Evolutionary conservation across 2,888 invertebrate species (phyloP).

Genomic region (Microctonus aethiopoides): DNA sequence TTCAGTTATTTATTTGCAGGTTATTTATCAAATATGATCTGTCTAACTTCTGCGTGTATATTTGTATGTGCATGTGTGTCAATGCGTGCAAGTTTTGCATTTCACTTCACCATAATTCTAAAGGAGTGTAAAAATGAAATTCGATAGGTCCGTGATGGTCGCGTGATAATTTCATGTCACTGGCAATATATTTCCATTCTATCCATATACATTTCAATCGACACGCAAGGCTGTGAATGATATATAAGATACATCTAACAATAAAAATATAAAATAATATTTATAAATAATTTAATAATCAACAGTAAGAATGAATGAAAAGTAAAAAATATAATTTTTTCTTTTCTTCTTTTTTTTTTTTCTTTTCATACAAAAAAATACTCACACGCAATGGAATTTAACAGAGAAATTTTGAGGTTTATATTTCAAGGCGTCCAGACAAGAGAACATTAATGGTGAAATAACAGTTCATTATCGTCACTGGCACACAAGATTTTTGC

Average conservation of each 20-base stretch:
- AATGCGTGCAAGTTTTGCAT: slow-evolving; percentile 10
- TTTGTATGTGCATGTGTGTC: slow-evolving; percentile 35
- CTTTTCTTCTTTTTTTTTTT: too few species aligned
- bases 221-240: not conserved
- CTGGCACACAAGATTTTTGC: not conserved
- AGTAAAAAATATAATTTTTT: not conserved
- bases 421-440: not conserved
- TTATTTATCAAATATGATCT: not conserved
- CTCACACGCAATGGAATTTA: not conserved
- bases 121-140: slow-evolving; percentile 36
- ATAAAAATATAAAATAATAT: not conserved
- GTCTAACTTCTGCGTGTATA: slow-evolving; percentile 21
- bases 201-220: slow-evolving; percentile 6
- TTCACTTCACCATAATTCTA: slow-evolving; percentile 27
- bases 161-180: slow-evolving; percentile 37
- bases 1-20: not conserved
- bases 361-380: not conserved
- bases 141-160: slow-evolving; percentile 33
- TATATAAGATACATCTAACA: not conserved
- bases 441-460: not conserved
- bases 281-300: not conserved
- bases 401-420: not conserved
- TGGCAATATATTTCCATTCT: too few species aligned
- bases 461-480: slow-evolving; percentile 5
- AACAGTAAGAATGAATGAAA: not conserved